A percentile compares a stretch with the other conserved stretches of the same genome.
Evolutionary conservation across 2,113 vertebrate species (phyloP).

Genomic region (Prionailurus viverrinus): DNA sequence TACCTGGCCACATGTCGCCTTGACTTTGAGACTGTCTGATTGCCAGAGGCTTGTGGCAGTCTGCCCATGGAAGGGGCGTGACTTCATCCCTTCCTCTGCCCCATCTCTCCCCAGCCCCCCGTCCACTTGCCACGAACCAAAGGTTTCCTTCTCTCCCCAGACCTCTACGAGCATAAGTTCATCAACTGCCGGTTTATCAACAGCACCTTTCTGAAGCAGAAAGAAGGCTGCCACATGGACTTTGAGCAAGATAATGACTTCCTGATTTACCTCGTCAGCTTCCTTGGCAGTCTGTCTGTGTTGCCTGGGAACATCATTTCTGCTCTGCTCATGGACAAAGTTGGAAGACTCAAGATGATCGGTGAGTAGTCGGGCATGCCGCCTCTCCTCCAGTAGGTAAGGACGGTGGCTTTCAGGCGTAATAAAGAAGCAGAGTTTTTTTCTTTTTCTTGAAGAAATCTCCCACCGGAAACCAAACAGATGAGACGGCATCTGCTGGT

Average conservation of each 20-base stretch:
- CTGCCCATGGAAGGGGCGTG: fast-evolving
- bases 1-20: neutral
- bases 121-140: neutral
- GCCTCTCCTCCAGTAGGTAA: fast-evolving
- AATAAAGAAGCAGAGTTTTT: fast-evolving
- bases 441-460: neutral
- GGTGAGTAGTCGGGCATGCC: constrained; percentile 85
- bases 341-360: constrained; percentile 96
- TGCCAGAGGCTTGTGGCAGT: neutral
- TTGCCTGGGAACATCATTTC: constrained; percentile 98
- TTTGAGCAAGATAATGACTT: constrained; percentile 97
- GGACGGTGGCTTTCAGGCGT: fast-evolving
- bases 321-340: constrained; percentile 96
- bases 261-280: constrained; percentile 98
- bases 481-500: neutral
- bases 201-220: constrained; percentile 90
- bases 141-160: constrained; percentile 83
- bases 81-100: neutral
- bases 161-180: constrained; percentile 96
- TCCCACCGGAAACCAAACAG: neutral
- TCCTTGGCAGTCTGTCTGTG: constrained; percentile 96
- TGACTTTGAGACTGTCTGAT: neutral
- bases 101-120: fast-evolving
- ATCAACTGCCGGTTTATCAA: constrained; percentile 94
- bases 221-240: constrained; percentile 96